Conservation (phyloP, 2,888 invertebrate species). For the Subacronicta megacephala region DNA sequence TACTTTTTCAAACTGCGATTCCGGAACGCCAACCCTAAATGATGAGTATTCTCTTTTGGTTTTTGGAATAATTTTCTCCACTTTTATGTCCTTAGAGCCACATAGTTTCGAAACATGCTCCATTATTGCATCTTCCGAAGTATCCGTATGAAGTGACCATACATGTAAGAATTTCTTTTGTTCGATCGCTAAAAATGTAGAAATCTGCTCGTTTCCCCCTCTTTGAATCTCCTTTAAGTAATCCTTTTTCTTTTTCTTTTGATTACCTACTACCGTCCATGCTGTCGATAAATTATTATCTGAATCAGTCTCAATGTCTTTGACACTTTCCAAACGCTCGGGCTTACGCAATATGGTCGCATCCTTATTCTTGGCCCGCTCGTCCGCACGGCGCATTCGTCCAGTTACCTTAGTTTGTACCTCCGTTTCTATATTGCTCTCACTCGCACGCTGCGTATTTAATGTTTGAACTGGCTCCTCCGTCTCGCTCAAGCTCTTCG, state of each 20-base stretch:
- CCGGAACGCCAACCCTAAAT: slow-evolving; percentile 42
- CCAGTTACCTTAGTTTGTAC: too few relatives aligned
- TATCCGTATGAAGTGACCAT: slow-evolving; percentile 36
- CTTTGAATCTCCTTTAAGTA: too few relatives aligned
- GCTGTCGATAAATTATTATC: too few relatives aligned
- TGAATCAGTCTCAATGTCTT: too few relatives aligned
- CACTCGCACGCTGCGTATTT: too few relatives aligned
- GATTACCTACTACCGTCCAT: background rate
- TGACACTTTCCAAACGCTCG: too few relatives aligned
- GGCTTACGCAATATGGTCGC: too few relatives aligned
- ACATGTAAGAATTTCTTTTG: slow-evolving; percentile 34
- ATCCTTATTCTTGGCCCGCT: too few relatives aligned
- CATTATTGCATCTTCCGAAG: slow-evolving; percentile 12
- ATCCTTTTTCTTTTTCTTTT: background rate
- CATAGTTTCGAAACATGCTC: slow-evolving; percentile 25
- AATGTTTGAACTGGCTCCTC: too few relatives aligned
- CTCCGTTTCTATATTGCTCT: too few relatives aligned
- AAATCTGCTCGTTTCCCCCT: slow-evolving; percentile 2
- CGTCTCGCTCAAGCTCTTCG: too few relatives aligned
- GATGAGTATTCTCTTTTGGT: slow-evolving; percentile 40
- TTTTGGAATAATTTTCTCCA: slow-evolving; percentile 35
- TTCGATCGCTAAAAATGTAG: slow-evolving; percentile 12
- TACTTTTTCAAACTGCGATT: slow-evolving; percentile 22
- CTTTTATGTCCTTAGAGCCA: slow-evolving; percentile 8
- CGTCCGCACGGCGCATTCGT: too few relatives aligned